Percentiles rank a stretch among this genome's conserved stretches.
Evolutionary conservation across 2,888 invertebrate genomes (phyloP).

Genomic region (Dynastes hyllus): DNA sequence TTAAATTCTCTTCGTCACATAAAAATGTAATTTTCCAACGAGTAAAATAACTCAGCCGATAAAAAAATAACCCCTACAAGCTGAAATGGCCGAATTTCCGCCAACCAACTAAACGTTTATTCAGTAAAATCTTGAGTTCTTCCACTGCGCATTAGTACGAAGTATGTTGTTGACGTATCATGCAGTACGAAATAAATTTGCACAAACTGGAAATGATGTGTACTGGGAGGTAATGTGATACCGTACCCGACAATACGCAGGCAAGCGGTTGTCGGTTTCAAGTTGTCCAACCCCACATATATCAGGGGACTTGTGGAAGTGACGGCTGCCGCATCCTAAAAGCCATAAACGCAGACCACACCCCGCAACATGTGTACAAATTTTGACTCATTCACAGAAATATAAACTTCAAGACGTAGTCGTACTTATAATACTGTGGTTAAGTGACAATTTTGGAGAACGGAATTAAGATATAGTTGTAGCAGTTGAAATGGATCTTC

Average conservation of each 20-base stretch:
- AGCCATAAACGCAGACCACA: constrained; percentile 54
- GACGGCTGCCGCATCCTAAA: constrained; percentile 56
- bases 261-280: constrained; percentile 47
- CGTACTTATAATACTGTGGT: constrained; percentile 11
- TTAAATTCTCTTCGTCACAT: too few relatives aligned
- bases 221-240: constrained; percentile 45
- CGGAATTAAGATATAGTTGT: background rate
- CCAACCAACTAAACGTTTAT: background rate
- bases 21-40: background rate
- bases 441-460: constrained; percentile 5
- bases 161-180: constrained; percentile 47
- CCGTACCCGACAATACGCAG: constrained; percentile 43
- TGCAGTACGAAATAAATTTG: constrained; percentile 49
- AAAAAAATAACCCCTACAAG: background rate
- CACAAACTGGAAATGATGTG: constrained; percentile 51
- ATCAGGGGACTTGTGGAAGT: constrained; percentile 57
- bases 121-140: constrained; percentile 27
- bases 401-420: constrained; percentile 44
- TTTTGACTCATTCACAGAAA: constrained; percentile 58
- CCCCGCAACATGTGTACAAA: constrained; percentile 57
- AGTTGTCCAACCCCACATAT: constrained; percentile 55
- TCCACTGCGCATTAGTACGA: constrained; percentile 29
- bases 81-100: background rate
- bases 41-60: background rate
- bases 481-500: background rate